Evolutionary conservation across 2,113 vertebrate species (phyloP).

Genomic region (Alligator mississippiensis): DNA sequence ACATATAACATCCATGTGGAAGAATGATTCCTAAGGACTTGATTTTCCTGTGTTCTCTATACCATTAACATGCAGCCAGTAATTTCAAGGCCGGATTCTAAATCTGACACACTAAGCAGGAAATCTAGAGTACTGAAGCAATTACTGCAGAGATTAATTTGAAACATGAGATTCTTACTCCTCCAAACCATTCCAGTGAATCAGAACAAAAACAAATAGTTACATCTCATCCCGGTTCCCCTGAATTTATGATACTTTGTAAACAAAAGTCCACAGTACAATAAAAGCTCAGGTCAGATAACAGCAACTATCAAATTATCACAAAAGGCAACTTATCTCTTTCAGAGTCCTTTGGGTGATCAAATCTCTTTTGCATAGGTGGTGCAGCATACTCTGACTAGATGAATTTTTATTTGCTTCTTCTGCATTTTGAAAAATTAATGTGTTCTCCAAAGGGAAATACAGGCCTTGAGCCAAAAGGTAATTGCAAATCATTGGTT

Average conservation of each 20-base stretch:
- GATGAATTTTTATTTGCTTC: background rate
- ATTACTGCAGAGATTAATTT: background rate
- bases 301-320: background rate
- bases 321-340: background rate
- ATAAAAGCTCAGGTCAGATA: background rate
- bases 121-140: background rate
- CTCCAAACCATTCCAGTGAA: background rate
- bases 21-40: background rate
- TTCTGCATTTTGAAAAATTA: background rate
- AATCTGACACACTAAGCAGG: background rate
- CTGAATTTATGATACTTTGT: background rate
- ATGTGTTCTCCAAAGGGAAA: background rate
- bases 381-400: rapidly evolving
- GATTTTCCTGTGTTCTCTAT: background rate
- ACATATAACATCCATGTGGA: background rate
- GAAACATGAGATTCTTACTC: background rate
- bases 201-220: background rate
- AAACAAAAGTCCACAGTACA: background rate
- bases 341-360: background rate
- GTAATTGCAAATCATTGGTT: background rate
- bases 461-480: background rate
- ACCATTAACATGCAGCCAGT: background rate
- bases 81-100: background rate
- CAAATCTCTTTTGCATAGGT: background rate
- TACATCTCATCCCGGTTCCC: background rate